phyloP scores from a whole-genome alignment of 37 sponge, comb jelly and placozoan genomes.

The Ianthella basta region DNA sequence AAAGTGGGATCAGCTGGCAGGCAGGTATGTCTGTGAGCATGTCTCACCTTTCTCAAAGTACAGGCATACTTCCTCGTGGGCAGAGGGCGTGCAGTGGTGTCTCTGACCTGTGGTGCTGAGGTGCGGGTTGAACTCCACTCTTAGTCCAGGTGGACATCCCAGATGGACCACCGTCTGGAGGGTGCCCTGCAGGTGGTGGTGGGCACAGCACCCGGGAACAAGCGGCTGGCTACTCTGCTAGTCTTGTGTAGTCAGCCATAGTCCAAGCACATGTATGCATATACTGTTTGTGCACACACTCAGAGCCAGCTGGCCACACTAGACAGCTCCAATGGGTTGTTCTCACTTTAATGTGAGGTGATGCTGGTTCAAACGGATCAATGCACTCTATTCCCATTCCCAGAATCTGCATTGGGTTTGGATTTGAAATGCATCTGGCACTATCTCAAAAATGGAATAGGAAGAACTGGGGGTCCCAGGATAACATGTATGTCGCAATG shows the following conservation, averaged over 20 bases:
- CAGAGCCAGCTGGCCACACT: too few species aligned
- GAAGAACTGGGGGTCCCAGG: too few species aligned
- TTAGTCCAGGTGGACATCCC: slow-evolving; percentile 60
- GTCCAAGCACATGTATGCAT: too few species aligned
- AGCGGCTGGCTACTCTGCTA: neutral
- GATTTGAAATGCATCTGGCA: neutral
- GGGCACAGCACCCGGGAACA: neutral
- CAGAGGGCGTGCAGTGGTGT: slow-evolving; percentile 42
- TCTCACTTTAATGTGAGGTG: neutral
- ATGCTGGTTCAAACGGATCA: neutral
- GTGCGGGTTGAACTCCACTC: slow-evolving; percentile 34
- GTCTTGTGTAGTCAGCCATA: too few species aligned
- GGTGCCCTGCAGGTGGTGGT: slow-evolving; percentile 15
- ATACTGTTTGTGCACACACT: too few species aligned
- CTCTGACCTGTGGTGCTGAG: slow-evolving; percentile 1
- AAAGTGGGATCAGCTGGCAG: slow-evolving; percentile 45
- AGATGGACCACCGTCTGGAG: slow-evolving; percentile 41
- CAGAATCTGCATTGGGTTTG: neutral
- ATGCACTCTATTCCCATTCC: slow-evolving; percentile 16
- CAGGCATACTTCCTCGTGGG: neutral
- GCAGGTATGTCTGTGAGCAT: too few species aligned
- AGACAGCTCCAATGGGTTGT: neutral
- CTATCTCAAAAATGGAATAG: too few species aligned
- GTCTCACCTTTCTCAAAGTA: slow-evolving; percentile 21
- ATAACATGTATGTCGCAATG: too few species aligned